Evolutionary conservation across 2,888 invertebrate genomes (phyloP).

Genomic region (Thumatha senex): DNA sequence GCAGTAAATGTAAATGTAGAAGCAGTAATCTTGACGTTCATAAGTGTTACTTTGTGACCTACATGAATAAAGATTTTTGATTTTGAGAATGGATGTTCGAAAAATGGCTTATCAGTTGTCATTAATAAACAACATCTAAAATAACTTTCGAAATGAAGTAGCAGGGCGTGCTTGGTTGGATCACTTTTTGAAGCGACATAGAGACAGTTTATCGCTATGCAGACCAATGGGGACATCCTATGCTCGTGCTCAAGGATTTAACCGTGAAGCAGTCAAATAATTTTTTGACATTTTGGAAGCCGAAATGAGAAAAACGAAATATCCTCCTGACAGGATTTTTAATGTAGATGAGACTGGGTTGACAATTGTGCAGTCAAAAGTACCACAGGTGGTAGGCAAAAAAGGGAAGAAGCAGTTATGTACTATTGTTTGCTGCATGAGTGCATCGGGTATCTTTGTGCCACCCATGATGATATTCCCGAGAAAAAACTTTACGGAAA

Average conservation of each 20-base stretch:
- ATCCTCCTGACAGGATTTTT: not conserved
- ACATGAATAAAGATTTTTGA: too few species aligned
- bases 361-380: not conserved
- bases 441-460: not conserved
- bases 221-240: not conserved
- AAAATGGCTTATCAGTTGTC: not conserved
- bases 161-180: not conserved
- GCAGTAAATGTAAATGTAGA: too few species aligned
- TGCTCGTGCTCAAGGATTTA: not conserved
- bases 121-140: not conserved
- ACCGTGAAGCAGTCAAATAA: not conserved
- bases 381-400: not conserved
- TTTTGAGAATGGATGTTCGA: too few species aligned
- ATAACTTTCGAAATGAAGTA: not conserved
- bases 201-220: not conserved
- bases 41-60: too few species aligned
- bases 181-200: not conserved
- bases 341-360: not conserved
- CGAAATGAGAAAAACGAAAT: not conserved
- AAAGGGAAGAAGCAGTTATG: not conserved
- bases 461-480: not conserved
- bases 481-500: not conserved
- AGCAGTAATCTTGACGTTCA: too few species aligned
- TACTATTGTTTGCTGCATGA: not conserved
- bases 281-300: not conserved